Conservation (phyloP, 2,113 vertebrate genomes). For the Egretta garzetta region DNA sequence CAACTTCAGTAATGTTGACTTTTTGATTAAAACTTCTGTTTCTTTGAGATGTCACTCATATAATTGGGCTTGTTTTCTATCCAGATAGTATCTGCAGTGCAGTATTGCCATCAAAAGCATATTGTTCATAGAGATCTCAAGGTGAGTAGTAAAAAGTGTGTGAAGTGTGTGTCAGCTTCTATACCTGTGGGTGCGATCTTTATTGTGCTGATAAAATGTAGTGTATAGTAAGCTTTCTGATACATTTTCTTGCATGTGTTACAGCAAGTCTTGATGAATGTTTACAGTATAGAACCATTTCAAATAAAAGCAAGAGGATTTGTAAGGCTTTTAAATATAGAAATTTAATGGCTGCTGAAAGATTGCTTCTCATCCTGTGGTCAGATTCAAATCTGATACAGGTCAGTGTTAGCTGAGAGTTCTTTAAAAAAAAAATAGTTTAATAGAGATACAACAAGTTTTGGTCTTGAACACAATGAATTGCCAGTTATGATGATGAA, state of each 20-base stretch:
- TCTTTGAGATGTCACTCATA: constrained; percentile 25
- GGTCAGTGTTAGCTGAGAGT: not conserved
- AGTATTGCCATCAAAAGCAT: constrained; percentile 98
- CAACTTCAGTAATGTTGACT: not conserved
- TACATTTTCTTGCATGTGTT: not conserved
- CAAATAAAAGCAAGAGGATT: not conserved
- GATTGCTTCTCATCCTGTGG: not conserved
- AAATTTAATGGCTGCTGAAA: not conserved
- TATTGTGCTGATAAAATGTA: not conserved
- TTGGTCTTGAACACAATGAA: not conserved
- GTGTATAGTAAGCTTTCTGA: not conserved
- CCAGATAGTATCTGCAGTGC: constrained; percentile 98
- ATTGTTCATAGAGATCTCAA: constrained; percentile 99
- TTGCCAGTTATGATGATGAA: not conserved
- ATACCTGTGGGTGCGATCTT: not conserved
- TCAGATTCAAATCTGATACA: not conserved
- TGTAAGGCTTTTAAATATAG: not conserved
- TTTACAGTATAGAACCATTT: not conserved
- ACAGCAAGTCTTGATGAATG: not conserved
- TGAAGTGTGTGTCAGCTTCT: not conserved
- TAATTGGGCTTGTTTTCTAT: constrained; percentile 52
- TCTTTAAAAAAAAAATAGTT: not conserved
- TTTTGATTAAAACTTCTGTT: not conserved
- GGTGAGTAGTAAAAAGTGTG: constrained; percentile 76
- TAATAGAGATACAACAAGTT: not conserved